phyloP scores from a whole-genome alignment of 2,888 invertebrate genomes.

The Drosophila ezoana region DNA sequence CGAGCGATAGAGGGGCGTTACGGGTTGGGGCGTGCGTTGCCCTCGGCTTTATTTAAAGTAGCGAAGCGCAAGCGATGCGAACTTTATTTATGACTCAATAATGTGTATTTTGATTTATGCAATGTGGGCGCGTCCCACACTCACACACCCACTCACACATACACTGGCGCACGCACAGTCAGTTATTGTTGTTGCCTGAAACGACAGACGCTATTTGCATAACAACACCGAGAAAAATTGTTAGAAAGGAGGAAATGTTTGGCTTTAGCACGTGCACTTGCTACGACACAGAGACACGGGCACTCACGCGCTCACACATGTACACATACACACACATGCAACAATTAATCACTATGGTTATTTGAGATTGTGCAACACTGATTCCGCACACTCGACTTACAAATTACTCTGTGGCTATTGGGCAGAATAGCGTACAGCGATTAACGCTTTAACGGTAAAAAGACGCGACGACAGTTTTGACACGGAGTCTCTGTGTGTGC shows the following conservation, averaged over 20 bases:
- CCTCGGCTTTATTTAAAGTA: constrained; percentile 76
- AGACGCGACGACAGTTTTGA: constrained; percentile 44
- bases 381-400: constrained; percentile 49
- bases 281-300: constrained; percentile 15
- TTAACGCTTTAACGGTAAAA: constrained; percentile 25
- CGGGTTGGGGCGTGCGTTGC: constrained; percentile 37
- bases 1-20: not conserved
- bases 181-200: constrained; percentile 62
- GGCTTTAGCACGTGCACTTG: constrained; percentile 50
- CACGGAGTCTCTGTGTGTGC: constrained; percentile 31
- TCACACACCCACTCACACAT: constrained; percentile 27
- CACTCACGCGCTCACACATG: constrained; percentile 14
- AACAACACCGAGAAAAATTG: constrained; percentile 56
- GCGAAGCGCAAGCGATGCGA: constrained; percentile 62
- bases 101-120: constrained; percentile 82
- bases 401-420: constrained; percentile 19
- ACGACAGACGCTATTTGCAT: constrained; percentile 67
- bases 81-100: constrained; percentile 81
- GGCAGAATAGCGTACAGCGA: constrained; percentile 4
- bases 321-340: constrained; percentile 28
- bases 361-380: constrained; percentile 41
- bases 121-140: constrained; percentile 69
- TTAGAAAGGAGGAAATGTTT: constrained; percentile 57
- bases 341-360: constrained; percentile 57
- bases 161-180: constrained; percentile 31